A percentile compares a stretch with the other conserved stretches of the same genome.
Conservation (phyloP, 2,888 invertebrate genomes). For the Agrilus cyanescens region DNA sequence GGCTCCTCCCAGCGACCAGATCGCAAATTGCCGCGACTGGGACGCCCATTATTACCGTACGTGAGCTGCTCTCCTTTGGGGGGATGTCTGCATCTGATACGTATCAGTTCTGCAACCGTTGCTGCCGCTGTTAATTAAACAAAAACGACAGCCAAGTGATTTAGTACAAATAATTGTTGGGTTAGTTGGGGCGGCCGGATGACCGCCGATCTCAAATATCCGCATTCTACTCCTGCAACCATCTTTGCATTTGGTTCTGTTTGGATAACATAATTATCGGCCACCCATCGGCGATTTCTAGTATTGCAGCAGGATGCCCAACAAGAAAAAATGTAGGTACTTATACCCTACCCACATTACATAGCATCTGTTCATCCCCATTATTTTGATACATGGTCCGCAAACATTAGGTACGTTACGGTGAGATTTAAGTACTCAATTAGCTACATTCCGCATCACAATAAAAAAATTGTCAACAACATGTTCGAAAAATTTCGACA, state of each 20-base stretch:
- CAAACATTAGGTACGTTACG: too few species aligned
- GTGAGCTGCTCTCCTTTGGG: constrained; percentile 25
- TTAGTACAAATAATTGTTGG: constrained; percentile 32
- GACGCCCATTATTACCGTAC: constrained; percentile 29
- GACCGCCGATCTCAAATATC: constrained; percentile 13
- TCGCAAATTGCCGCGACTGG: constrained; percentile 24
- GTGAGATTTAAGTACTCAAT: too few species aligned
- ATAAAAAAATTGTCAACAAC: too few species aligned
- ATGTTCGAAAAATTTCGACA: too few species aligned
- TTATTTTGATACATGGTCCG: too few species aligned
- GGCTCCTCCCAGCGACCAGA: constrained; percentile 19
- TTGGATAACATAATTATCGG: background rate
- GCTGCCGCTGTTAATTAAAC: constrained; percentile 29
- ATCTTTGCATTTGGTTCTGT: background rate
- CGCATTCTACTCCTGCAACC: constrained; percentile 2
- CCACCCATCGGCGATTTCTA: background rate
- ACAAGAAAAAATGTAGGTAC: background rate
- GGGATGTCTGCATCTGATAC: constrained; percentile 30
- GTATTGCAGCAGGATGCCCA: background rate
- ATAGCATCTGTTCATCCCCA: background rate
- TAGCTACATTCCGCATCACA: too few species aligned
- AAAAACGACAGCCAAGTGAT: constrained; percentile 32
- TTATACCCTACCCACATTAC: background rate
- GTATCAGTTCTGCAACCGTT: constrained; percentile 8
- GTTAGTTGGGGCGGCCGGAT: constrained; percentile 19